phyloP scores from a whole-genome alignment of 2,888 invertebrate genomes.

The Cryptops parisi region DNA sequence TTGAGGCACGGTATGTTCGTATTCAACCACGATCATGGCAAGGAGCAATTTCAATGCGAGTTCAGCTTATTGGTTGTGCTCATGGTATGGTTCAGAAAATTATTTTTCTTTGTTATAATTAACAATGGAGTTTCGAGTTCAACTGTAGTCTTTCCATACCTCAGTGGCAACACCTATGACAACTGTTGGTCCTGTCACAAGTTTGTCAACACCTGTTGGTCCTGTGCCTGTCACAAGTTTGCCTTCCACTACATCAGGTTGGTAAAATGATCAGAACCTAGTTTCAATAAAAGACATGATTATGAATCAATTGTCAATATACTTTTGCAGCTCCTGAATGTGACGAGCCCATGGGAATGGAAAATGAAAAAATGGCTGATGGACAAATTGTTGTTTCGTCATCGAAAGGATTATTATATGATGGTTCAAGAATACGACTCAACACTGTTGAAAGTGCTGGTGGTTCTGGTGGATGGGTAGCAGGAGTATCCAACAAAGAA shows the following conservation, averaged over 20 bases:
- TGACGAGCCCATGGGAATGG: constrained; percentile 56
- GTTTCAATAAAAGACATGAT: background rate
- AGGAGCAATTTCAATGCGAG: constrained; percentile 46
- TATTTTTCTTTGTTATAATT: background rate
- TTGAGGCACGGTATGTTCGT: constrained; percentile 57
- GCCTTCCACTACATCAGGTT: background rate
- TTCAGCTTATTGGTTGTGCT: constrained; percentile 60
- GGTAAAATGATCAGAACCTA: background rate
- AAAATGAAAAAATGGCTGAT: constrained; percentile 42
- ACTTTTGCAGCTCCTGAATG: constrained; percentile 26
- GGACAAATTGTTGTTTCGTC: constrained; percentile 55
- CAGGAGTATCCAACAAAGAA: constrained; percentile 19
- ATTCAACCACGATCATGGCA: constrained; percentile 63
- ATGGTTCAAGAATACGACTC: constrained; percentile 36
- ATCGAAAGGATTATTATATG: constrained; percentile 25
- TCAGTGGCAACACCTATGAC: constrained; percentile 1
- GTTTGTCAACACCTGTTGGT: too few species aligned
- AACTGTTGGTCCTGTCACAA: too few species aligned
- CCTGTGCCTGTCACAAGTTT: too few species aligned
- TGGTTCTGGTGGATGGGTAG: constrained; percentile 25
- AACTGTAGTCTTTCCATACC: background rate
- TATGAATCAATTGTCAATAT: too few species aligned
- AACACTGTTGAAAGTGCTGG: constrained; percentile 25
- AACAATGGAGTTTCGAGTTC: too few species aligned
- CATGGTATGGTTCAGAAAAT: constrained; percentile 21